Evolutionary conservation across 2,888 invertebrate species (phyloP), one percentile per base, ranked within the genome.

Genomic region (Tiliacea aurago): DNA sequence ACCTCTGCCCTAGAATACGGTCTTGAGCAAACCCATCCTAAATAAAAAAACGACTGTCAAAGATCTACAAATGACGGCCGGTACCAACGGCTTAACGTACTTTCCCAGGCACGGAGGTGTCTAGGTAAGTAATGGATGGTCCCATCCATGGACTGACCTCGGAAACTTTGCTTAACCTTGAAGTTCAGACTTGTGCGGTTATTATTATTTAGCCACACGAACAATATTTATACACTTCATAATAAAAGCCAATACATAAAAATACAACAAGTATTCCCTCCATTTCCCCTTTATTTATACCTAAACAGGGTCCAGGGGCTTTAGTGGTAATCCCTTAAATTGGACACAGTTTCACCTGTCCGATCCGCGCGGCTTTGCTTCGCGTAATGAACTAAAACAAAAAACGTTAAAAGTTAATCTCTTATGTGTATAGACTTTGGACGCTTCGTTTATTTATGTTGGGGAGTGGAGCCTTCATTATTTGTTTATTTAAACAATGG

Each of bases 331-430:
- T 90, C 93, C 90, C 84, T 85, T 90, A 92, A 93, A 93, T 93
- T 93, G 93, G 93, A 87, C 89, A 85, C 85, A 82, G 87, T 84
- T 87, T 91, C 91, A 93, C 93, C 94, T 93, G 94, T 87, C 90
- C 88, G 82, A 61, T 58, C 74, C 76, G 75, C 80, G 59, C 75
- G 83, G 86, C 80, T 86, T 86, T 86, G 88, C 76, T 85, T 84
- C 74, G 75, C 33, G 84, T 91, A 92, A 92, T 90, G 91, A 92
- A 91, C 91, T 86, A 83, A 84, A 84, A 85, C 80, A 86, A 90
- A 91, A 90, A 91, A 89, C 83, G 83, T 84, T 85, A 84, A 86
- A 85, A 84, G 86, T 88, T 88, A 86, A 86, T 87, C 86, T 87
- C 76, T 61, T 81, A 76, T 78, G 84, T 84, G 83, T 79, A 84